phyloP scores from a whole-genome alignment of 1,140 invertebrate genomes.

The Phenacoccus solenopsis region DNA sequence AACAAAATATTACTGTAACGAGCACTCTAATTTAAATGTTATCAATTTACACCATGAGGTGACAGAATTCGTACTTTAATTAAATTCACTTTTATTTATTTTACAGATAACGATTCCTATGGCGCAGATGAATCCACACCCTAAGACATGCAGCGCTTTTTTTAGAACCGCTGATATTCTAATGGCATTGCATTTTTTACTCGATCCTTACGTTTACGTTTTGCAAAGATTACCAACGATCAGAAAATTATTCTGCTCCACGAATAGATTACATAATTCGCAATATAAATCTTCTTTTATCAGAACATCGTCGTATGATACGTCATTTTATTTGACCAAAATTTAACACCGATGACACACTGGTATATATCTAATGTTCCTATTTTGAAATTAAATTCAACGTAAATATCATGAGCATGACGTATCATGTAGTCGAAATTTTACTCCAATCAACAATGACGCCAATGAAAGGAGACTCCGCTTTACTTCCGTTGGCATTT shows the following conservation, averaged over 20 bases:
- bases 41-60: not conserved
- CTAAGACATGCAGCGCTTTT: constrained; percentile 34
- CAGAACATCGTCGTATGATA: not conserved
- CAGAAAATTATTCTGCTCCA: not conserved
- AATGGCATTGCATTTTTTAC: constrained; percentile 65
- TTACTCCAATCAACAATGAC: not conserved
- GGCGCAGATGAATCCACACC: constrained; percentile 37
- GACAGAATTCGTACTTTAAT: not conserved
- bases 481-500: not conserved
- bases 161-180: constrained; percentile 53
- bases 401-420: not conserved
- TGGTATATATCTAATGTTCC: not conserved
- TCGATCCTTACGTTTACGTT: constrained; percentile 73
- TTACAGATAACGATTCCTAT: constrained; percentile 53
- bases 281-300: not conserved
- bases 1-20: too few species aligned
- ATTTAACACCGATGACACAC: not conserved
- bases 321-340: not conserved
- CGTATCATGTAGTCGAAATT: not conserved
- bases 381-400: too few species aligned
- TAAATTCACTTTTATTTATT: not conserved
- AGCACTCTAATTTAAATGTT: too few species aligned
- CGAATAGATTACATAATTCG: not conserved
- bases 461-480: not conserved
- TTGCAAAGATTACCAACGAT: constrained; percentile 33